These are phyloP conservation scores for Cantharis rustica DNA, from an alignment of 2,888 invertebrate species.

Conservation along the genomic window DNA sequence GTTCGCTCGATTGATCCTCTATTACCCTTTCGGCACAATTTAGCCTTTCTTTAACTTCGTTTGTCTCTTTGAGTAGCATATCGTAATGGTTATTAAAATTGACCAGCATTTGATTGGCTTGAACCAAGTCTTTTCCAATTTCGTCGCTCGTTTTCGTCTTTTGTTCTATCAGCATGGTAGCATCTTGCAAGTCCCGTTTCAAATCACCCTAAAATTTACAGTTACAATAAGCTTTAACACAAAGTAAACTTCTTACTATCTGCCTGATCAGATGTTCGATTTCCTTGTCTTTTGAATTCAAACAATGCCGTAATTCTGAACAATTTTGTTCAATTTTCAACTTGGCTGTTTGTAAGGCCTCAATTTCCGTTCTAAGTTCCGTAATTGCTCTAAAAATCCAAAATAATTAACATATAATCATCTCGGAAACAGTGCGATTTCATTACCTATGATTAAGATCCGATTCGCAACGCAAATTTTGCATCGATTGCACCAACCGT, in stretches of 20 bases:
- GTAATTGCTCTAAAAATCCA: conserved; percentile 35
- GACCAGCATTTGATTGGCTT: conserved; percentile 53
- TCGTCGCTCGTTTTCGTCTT: conserved; percentile 51
- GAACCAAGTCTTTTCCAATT: conserved; percentile 51
- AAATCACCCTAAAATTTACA: conserved; percentile 46
- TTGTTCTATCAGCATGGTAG: conserved; percentile 48
- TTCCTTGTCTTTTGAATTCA: conserved; percentile 35
- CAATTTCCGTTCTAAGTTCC: conserved; percentile 45
- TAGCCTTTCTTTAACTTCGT: conserved; percentile 32
- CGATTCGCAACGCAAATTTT: conserved; percentile 46
- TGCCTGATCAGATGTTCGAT: conserved; percentile 40
- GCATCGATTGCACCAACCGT: conserved; percentile 43
- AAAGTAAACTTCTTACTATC: conserved; percentile 38
- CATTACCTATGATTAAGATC: conserved; percentile 35
- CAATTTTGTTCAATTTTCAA: conserved; percentile 20
- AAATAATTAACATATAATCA: no score
- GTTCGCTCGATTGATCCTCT: conserved; percentile 39
- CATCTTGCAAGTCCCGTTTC: conserved; percentile 48
- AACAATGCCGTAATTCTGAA: conserved; percentile 26
- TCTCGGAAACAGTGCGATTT: no score
- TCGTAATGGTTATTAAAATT: conserved; percentile 53
- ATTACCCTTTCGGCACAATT: conserved; percentile 42
- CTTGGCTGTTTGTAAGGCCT: conserved; percentile 33
- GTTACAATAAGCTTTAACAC: not conserved
- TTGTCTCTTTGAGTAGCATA: conserved; percentile 45